Evolutionary conservation across 2,113 vertebrate genomes (phyloP).

Genomic region (Ramphastos sulfuratus): DNA sequence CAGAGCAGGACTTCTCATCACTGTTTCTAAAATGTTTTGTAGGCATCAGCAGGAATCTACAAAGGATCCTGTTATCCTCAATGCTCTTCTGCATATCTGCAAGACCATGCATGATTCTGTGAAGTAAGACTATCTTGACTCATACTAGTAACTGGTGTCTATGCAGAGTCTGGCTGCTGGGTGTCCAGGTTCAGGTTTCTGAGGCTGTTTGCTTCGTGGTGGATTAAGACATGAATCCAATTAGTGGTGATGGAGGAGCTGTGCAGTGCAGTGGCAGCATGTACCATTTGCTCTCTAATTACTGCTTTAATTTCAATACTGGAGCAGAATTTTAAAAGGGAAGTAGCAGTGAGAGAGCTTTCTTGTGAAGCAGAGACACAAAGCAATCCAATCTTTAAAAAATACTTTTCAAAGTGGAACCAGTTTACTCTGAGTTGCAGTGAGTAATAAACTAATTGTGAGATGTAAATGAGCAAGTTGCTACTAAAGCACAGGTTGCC

Average conservation of each 20-base stretch:
- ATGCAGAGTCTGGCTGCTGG: background rate
- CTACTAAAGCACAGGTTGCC: background rate
- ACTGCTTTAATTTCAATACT: background rate
- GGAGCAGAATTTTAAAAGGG: background rate
- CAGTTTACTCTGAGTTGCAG: background rate
- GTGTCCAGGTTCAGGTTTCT: background rate
- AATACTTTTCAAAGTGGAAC: background rate
- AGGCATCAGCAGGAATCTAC: conserved; percentile 93
- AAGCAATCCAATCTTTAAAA: background rate
- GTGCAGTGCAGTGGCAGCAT: background rate
- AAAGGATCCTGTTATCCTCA: conserved; percentile 96
- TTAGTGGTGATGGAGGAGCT: conserved; percentile 21
- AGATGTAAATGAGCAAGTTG: background rate
- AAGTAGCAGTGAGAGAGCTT: background rate
- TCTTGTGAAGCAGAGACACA: background rate
- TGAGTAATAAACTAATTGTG: background rate
- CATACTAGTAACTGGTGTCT: background rate
- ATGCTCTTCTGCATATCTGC: conserved; percentile 93
- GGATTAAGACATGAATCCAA: conserved; percentile 29
- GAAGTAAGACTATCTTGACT: conserved; percentile 82
- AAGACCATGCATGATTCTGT: conserved; percentile 99
- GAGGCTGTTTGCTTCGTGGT: conserved; percentile 7
- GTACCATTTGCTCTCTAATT: conserved; percentile 4
- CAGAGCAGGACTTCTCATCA: background rate
- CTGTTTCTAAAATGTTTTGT: background rate